These are phyloP conservation scores for Liparis tanakae DNA, from an alignment of 2,797 vertebrate genomes.

Conservation along the genomic window DNA sequence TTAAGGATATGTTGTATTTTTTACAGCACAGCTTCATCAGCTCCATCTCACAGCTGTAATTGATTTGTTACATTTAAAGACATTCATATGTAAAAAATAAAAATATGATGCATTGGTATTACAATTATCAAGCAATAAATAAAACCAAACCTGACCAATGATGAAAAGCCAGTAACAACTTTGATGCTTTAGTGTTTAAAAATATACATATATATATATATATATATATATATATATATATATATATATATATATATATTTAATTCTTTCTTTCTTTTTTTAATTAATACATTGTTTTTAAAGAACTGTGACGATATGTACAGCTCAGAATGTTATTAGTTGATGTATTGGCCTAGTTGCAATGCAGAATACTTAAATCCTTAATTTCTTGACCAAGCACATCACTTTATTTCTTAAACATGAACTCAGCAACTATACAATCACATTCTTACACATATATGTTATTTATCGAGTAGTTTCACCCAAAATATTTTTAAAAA, in stretches of 20 bases:
- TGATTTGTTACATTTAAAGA: background rate
- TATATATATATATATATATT: too few relatives aligned
- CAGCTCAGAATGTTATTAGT: background rate
- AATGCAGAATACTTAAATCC: background rate
- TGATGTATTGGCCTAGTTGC: background rate
- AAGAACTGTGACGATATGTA: background rate
- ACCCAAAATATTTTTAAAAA: background rate
- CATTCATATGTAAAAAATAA: background rate
- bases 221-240: too few relatives aligned
- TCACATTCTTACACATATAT: background rate
- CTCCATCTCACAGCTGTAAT: background rate
- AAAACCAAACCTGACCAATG: background rate
- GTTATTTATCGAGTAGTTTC: background rate
- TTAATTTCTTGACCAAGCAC: background rate
- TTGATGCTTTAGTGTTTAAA: too few relatives aligned
- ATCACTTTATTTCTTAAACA: background rate
- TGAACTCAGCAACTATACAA: background rate
- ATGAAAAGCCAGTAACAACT: background rate
- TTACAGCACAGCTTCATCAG: background rate
- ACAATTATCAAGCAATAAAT: background rate
- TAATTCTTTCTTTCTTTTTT: too few relatives aligned
- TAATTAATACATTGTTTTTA: background rate
- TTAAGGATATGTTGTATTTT: background rate
- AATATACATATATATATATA: too few relatives aligned
- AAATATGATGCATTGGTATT: conserved; percentile 2